Evolutionary conservation across 2,113 vertebrate species (phyloP), one percentile per base, ranked within the genome.

Genomic region (Patagioenas fasciata): DNA sequence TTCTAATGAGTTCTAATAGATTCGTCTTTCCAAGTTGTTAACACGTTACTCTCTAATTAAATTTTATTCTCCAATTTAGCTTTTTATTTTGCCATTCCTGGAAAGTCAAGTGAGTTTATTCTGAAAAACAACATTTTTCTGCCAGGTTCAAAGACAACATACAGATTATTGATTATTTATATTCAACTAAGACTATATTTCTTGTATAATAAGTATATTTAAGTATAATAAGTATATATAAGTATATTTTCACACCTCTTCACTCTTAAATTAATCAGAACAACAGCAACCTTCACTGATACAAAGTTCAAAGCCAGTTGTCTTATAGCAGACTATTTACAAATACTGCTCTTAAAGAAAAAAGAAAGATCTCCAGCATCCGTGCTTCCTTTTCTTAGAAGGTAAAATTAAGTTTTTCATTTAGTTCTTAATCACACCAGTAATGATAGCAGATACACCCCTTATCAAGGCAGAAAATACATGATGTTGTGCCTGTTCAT

Each of bases 381-480:
- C 26, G 77, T 31, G 18, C 19, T 70, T 48, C 23, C 17, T 87
- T 85, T 42, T 18, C 77, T 87, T 81, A 62, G 51, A 80, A 84
- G 77, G 24, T 67, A 54, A 83, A 94, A 77, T 5, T 12, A 85
- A 88, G 48, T 64, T 89, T 93, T 89, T 74, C 66, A 87, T 87
- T 80, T 79, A 78, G 44, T 67, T 85, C 58, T 88, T 93, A 88
- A 82, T 78, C 57, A 72, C 54, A 79, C 53, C 74, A 89, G 79
- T 70, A 86, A 87, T 15, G 38, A 29, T 42, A 73, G 54, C 80
- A 96, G 89, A 84, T 80, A 90, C 72, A 91, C 53, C 58, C 87
- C 80, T 91, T 93, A 67, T 83, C 80, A 91, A 86, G 57, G 80
- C 75, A 92, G 67, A 94, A 72, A 67, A 88, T 64, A 60, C 60